phyloP scores from a whole-genome alignment of 2,113 vertebrate species.

The Rostratula benghalensis region DNA sequence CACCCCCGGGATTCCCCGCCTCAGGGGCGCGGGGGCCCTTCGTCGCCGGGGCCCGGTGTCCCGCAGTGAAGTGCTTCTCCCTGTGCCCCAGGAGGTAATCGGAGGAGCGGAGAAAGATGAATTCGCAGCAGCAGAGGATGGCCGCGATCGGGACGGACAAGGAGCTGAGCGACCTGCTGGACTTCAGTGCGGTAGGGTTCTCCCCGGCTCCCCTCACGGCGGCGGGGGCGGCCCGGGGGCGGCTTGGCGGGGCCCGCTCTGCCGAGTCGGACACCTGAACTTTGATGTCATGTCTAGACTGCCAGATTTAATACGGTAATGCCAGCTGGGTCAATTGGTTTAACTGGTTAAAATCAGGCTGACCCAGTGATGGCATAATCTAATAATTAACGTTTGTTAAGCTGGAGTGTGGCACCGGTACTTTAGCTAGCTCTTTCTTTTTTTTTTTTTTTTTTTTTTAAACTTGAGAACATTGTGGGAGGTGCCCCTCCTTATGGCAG shows the following conservation, averaged over 20 bases:
- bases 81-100: constrained; percentile 78
- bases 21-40: background rate
- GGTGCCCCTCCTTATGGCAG: background rate
- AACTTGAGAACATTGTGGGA: background rate
- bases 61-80: background rate
- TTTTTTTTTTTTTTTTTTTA: background rate
- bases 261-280: constrained; percentile 74
- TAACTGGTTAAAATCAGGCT: constrained; percentile 65
- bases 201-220: background rate
- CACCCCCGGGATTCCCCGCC: background rate
- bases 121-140: constrained; percentile 97
- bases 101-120: constrained; percentile 89
- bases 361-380: constrained; percentile 50
- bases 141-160: constrained; percentile 98
- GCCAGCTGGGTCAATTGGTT: constrained; percentile 72
- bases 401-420: background rate
- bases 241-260: constrained; percentile 31
- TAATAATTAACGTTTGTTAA: constrained; percentile 53
- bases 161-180: constrained; percentile 98
- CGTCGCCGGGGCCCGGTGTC: background rate
- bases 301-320: constrained; percentile 69
- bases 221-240: background rate
- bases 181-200: constrained; percentile 95
- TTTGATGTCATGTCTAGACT: constrained; percentile 80
- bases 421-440: background rate